Conservation (phyloP, 2,113 vertebrate genomes). For the Poeciliopsis retropinna region DNA sequence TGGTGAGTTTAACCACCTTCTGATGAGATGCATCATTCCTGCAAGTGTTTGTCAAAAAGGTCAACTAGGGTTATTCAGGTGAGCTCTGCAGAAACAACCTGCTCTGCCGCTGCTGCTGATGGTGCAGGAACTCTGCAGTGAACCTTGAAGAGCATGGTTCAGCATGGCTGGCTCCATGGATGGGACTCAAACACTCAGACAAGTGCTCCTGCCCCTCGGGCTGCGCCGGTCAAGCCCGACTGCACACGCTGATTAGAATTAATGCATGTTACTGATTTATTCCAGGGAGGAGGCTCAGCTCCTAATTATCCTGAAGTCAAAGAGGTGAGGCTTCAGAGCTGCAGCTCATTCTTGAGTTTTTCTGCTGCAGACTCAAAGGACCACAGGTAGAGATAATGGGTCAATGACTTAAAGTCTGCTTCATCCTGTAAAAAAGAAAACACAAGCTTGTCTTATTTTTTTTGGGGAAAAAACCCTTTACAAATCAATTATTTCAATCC, state of each 20-base stretch:
- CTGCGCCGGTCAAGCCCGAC: constrained; percentile 68
- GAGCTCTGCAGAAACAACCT: constrained; percentile 34
- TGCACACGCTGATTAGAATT: constrained; percentile 75
- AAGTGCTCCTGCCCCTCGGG: constrained; percentile 11
- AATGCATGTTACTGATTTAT: constrained; percentile 72
- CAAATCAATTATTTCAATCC: too few relatives aligned
- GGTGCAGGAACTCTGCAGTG: constrained; percentile 33
- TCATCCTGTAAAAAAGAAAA: neutral
- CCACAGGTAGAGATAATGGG: neutral
- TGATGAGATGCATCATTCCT: constrained; percentile 8
- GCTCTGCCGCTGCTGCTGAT: constrained; percentile 18
- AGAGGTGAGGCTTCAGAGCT: constrained; percentile 48
- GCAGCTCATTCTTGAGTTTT: neutral
- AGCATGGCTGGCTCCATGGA: constrained; percentile 43
- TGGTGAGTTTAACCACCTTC: neutral
- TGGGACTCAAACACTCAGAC: constrained; percentile 2
- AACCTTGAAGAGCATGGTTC: constrained; percentile 71
- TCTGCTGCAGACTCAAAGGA: neutral
- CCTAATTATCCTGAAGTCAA: constrained; percentile 69
- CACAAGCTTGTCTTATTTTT: neutral
- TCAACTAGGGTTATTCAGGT: constrained; percentile 20
- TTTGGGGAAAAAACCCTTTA: neutral
- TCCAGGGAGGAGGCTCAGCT: constrained; percentile 59
- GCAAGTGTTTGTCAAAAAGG: constrained; percentile 40
- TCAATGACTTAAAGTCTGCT: neutral